Evolutionary conservation across 2,797 vertebrate genomes (phyloP).

Genomic region (Chiroxiphia lanceolata): DNA sequence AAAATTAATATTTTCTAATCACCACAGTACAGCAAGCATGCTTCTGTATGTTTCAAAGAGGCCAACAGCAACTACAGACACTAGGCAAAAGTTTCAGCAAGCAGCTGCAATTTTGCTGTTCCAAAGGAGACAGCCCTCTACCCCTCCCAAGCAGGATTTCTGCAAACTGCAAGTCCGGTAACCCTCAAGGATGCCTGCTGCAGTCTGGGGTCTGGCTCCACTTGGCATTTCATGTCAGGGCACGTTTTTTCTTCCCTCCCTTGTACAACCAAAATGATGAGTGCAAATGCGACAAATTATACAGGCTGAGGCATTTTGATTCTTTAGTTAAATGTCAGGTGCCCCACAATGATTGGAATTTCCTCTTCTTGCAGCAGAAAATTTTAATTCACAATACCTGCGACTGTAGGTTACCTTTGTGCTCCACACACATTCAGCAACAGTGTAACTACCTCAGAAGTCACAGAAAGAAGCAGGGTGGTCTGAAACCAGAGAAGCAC

Average conservation of each 20-base stretch:
- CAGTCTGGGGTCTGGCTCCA: not conserved
- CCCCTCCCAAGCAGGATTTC: not conserved
- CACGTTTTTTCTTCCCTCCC: not conserved
- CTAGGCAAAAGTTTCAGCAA: conserved; percentile 16
- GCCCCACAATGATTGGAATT: not conserved
- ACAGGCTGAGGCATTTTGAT: not conserved
- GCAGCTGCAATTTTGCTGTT: not conserved
- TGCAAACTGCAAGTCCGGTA: not conserved
- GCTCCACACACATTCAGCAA: rapidly evolving
- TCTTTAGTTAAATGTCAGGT: not conserved
- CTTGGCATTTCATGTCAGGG: not conserved
- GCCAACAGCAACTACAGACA: conserved; percentile 71
- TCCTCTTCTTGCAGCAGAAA: not conserved
- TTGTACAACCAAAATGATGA: not conserved
- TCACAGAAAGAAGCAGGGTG: rapidly evolving
- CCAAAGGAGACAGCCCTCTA: not conserved
- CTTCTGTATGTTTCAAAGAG: conserved; percentile 39
- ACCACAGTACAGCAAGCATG: conserved; percentile 29
- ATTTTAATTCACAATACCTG: not conserved
- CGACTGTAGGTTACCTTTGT: not conserved
- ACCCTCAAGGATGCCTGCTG: not conserved
- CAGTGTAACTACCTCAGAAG: not conserved
- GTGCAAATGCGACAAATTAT: not conserved
- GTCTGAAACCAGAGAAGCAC: rapidly evolving
- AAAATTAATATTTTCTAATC: conserved; percentile 20